Percentiles rank a stretch among this genome's conserved stretches.
These are phyloP conservation scores for Hydroisotoma schaefferi DNA, from an alignment of 2,888 invertebrate species.

Conservation along the genomic window DNA sequence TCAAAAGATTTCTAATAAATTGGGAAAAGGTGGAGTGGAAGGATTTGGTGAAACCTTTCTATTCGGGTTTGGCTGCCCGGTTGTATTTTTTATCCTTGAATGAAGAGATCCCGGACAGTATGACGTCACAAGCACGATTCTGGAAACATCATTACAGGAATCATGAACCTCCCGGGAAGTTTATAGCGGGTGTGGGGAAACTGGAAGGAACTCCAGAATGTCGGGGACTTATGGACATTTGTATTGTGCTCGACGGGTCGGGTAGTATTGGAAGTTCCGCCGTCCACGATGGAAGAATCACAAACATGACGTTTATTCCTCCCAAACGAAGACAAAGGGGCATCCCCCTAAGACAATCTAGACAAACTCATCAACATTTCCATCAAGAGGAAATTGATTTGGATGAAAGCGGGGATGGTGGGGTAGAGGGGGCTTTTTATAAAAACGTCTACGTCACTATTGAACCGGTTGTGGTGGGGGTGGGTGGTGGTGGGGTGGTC, in stretches of 20 bases:
- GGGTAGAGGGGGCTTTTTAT: no score
- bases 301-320: background rate
- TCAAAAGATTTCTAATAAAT: conserved; percentile 15
- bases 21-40: conserved; percentile 15
- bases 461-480: no score
- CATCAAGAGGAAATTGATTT: no score
- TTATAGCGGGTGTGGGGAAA: background rate
- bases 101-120: conserved; percentile 21
- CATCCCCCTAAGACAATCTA: conserved; percentile 5
- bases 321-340: conserved; percentile 4
- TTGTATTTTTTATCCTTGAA: conserved; percentile 16
- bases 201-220: conserved; percentile 17
- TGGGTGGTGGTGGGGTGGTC: no score
- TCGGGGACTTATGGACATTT: conserved; percentile 29
- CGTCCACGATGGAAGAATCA: conserved; percentile 29
- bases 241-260: conserved; percentile 35
- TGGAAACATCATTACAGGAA: conserved; percentile 23
- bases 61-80: conserved; percentile 31
- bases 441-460: no score
- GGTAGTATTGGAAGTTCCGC: conserved; percentile 29
- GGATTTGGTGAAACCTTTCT: conserved; percentile 23
- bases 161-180: background rate
- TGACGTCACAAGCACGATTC: conserved; percentile 20
- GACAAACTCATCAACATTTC: no score
- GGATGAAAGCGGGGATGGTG: no score